Base-by-base conservation (phyloP, 2,888 invertebrate species). In the Lithophane leautieri region DNA sequence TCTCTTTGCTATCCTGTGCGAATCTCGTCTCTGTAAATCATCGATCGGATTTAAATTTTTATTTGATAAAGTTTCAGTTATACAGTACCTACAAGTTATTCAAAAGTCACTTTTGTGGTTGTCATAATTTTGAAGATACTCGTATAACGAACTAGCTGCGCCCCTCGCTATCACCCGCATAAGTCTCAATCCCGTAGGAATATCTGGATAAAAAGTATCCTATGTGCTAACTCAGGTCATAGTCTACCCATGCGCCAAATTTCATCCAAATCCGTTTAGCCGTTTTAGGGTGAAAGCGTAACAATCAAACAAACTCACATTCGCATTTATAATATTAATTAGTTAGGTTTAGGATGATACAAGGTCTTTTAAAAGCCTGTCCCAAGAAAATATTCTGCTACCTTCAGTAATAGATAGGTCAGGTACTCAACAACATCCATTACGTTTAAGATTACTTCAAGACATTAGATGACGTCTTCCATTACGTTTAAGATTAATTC, bases 391-490 rank as follows among this genome's bases (percentile, higher is more conserved):
- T 19, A 61, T 25, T 16, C 22, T 34, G 16, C 22, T n/a, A 60
- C 34, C 60, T 65, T 22, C 50, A 50, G 25, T 25, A 56, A 44
- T 44, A 71, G 0, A 14, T 34, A 47, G 28, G 2, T n/a, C 11
- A 16, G 34, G 34, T 66, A 76, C 72, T 76, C 65, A 67, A 76
- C 78, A 88, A 85, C 83, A 77, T 85, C 81, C 78, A 86, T 88
- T 90, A 83, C 79, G 56, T 82, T 85, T 70, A 79, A 88, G 89
- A 91, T 90, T 90, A 89, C 91, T 89, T 88, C 85, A 89, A 86
- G 85, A 40, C 40, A 8, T 34, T 34, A 34, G 34, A 34, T 34
- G 88, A 85, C 83, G 76, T n/a, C n/a, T n/a, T 85, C 80, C 78
- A 86, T 88, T 90, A 83, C 79, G 56, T 82, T 85, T 70, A 79